Evolutionary conservation across 2,113 vertebrate species (phyloP).

Genomic region (Mionectes macconnelli): DNA sequence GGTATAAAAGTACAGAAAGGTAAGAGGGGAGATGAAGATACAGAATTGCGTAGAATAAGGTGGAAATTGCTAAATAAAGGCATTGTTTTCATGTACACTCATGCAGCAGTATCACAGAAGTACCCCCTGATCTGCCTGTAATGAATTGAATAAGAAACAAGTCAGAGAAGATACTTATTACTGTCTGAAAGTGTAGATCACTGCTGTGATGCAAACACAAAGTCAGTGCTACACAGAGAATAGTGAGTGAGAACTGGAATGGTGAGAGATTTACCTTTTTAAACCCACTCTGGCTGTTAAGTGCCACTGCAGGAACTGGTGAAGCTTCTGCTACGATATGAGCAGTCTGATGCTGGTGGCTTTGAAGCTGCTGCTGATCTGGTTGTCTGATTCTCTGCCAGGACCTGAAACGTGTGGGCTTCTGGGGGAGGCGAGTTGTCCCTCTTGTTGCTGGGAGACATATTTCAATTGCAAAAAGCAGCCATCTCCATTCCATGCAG

Average conservation of each 20-base stretch:
- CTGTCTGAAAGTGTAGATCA: neutral
- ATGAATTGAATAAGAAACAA: neutral
- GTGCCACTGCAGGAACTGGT: constrained; percentile 16
- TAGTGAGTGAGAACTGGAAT: neutral
- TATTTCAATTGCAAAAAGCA: constrained; percentile 62
- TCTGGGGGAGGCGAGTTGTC: constrained; percentile 53
- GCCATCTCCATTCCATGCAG: constrained; percentile 42
- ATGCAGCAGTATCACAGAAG: neutral
- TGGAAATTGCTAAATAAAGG: neutral
- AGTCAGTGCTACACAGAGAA: neutral
- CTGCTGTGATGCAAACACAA: constrained; percentile 1
- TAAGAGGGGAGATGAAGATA: neutral
- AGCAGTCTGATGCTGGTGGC: constrained; percentile 42
- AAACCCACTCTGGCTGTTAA: constrained; percentile 18
- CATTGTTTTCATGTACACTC: neutral
- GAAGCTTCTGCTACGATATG: constrained; percentile 27
- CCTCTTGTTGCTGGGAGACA: constrained; percentile 65
- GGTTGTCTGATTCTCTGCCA: constrained; percentile 56
- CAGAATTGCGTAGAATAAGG: neutral
- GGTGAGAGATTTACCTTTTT: constrained; percentile 17
- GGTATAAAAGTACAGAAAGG: neutral
- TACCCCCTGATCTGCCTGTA: neutral
- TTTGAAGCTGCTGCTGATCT: constrained; percentile 61
- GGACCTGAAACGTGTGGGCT: constrained; percentile 47
- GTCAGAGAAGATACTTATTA: neutral